A percentile compares a stretch with the other conserved stretches of the same genome.
Evolutionary conservation across 2,797 vertebrate species (phyloP).

Genomic region (Hozukius guyotensis): DNA sequence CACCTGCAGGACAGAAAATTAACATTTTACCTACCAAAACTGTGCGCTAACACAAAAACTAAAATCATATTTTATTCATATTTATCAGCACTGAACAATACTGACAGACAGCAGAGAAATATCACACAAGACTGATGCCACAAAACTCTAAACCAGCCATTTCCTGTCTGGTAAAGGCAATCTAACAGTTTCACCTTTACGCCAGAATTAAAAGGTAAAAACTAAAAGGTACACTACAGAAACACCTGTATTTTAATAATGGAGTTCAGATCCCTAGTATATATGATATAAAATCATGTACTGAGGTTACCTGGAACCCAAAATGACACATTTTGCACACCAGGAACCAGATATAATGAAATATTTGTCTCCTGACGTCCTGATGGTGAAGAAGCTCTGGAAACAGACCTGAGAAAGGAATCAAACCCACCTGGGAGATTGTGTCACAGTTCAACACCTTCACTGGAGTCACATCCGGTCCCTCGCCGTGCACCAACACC

Average conservation of each 20-base stretch:
- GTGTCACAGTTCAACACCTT: constrained; percentile 98
- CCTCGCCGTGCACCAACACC: constrained; percentile 93
- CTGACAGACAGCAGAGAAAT: not conserved
- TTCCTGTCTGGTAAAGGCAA: not conserved
- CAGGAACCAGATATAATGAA: too few species aligned
- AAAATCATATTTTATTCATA: not conserved
- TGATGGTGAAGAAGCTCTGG: not conserved
- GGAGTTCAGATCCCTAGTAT: too few species aligned
- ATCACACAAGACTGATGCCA: not conserved
- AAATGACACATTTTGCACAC: not conserved
- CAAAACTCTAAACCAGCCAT: not conserved
- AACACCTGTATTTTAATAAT: too few species aligned
- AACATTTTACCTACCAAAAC: not conserved
- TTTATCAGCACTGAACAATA: not conserved
- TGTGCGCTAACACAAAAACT: accelerated
- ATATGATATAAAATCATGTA: too few species aligned
- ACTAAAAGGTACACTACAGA: too few species aligned
- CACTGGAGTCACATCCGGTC: constrained; percentile 89
- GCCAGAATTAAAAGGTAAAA: too few species aligned
- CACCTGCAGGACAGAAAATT: constrained; percentile 71
- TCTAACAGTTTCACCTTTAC: too few species aligned
- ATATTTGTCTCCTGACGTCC: not conserved
- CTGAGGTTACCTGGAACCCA: too few species aligned
- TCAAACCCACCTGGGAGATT: constrained; percentile 87
- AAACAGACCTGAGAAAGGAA: not conserved